These are phyloP conservation scores for Hetaerina americana DNA, from an alignment of 1,140 invertebrate species.

Conservation along the genomic window DNA sequence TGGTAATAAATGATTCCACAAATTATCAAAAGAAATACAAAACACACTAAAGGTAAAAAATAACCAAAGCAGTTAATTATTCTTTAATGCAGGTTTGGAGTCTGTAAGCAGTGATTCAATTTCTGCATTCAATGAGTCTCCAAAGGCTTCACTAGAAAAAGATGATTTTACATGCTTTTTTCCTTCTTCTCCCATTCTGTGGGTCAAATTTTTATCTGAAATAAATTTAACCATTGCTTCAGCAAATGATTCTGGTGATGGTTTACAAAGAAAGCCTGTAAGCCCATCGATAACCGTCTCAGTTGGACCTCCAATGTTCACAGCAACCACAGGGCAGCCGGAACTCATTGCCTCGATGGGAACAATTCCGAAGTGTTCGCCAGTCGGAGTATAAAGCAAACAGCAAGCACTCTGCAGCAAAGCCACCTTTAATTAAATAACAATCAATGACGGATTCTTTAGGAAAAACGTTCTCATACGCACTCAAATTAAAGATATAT, in stretches of 20 bases:
- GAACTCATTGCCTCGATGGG: slow-evolving; percentile 97
- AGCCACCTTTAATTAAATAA: slow-evolving; percentile 22
- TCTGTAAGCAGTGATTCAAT: not conserved
- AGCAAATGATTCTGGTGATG: slow-evolving; percentile 55
- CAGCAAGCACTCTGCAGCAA: slow-evolving; percentile 60
- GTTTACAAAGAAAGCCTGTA: slow-evolving; percentile 79
- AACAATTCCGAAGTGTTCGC: slow-evolving; percentile 99
- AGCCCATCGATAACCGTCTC: slow-evolving; percentile 82
- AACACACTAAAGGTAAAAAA: no score
- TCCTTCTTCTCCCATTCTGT: slow-evolving; percentile 36
- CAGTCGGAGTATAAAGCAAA: slow-evolving; percentile 88
- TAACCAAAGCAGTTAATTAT: no score
- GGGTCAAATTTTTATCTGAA: slow-evolving; percentile 36
- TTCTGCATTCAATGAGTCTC: not conserved
- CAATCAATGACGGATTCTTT: not conserved
- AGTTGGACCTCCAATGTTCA: slow-evolving; percentile 86
- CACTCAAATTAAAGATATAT: no score
- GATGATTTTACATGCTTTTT: not conserved
- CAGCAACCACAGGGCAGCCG: slow-evolving; percentile 83
- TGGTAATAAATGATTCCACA: no score
- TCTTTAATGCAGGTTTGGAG: not conserved
- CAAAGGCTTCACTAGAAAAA: not conserved
- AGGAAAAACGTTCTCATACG: no score
- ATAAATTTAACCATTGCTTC: slow-evolving; percentile 61
- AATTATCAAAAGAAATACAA: no score